Conservation (phyloP, 2,113 vertebrate genomes). For the Petrocephalus zakoni region DNA sequence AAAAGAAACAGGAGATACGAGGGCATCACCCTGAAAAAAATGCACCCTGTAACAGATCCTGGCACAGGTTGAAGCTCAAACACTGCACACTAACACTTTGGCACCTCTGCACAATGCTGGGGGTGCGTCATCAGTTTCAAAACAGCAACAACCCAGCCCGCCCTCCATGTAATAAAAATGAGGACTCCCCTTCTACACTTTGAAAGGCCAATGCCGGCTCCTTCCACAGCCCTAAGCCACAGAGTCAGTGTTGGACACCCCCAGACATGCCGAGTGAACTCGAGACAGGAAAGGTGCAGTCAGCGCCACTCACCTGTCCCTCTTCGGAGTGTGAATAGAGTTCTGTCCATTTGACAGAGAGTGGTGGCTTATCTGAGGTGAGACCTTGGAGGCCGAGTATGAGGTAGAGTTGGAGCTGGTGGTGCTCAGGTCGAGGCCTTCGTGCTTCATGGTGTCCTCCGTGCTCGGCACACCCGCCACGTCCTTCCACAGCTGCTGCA, state of each 20-base stretch:
- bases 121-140: background rate
- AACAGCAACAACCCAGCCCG: background rate
- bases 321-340: constrained; percentile 87
- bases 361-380: constrained; percentile 86
- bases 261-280: background rate
- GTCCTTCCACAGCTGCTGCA: constrained; percentile 97
- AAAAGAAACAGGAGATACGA: background rate
- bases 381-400: constrained; percentile 86
- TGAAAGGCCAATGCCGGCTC: background rate
- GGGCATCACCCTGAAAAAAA: background rate
- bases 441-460: constrained; percentile 90
- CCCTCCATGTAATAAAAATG: background rate
- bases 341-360: constrained; percentile 89
- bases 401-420: constrained; percentile 95
- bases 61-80: background rate
- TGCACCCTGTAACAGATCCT: background rate
- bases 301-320: constrained; percentile 82
- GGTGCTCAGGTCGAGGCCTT: constrained; percentile 95
- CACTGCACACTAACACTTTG: background rate
- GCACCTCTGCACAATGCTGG: background rate
- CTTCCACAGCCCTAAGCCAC: background rate
- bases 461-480: constrained; percentile 77
- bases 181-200: background rate
- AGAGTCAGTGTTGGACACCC: background rate
- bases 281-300: background rate